Evolutionary conservation across 2,888 invertebrate species (phyloP), one percentile per base, ranked within the genome.

Genomic region (Pandemis cinnamomeana): DNA sequence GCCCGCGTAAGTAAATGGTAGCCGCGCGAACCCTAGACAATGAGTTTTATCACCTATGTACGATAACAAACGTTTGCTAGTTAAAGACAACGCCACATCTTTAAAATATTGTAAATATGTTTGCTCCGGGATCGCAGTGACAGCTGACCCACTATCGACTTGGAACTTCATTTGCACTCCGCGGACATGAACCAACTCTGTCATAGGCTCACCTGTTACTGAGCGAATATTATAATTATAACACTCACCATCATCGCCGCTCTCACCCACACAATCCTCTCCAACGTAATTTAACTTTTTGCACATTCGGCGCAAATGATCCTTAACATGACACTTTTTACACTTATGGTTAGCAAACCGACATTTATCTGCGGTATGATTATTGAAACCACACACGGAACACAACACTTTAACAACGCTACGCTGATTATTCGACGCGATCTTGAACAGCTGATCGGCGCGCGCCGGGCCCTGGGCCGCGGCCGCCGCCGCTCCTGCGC

Each of bases 21-120:
- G 7, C 2, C 15, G 58, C 8, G 64, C 75, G 2, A 62, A 48
- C 8, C 81, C 80, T 11, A 77, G 0, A 71, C 78, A 79, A 0
- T 1, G 5, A 8, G 80, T 77, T 2, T 55, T 48, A 10, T 68
- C 62, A 0, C 80, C 81, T 0, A 76, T 77, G 42, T 80, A 80
- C 0, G 69, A 67, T 36, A 75, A 42, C 36, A 79, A 76, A 3
- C 61, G 36, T 66, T 78, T 79, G 7, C 36, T 71, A 2, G 77
- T 69, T 41, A 42, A 7, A n/a, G 58, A 67, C 7, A 67, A 58
- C 3, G 55, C 42, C 20, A 64, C 64, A 15, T 15, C 5, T 5
- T 61, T 41, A 61, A 61, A 61, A n/a, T 41, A 36, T 41, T 11
- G 41, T 5, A 10, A 41, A 36, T n/a, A 61, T 5, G 61, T 61